A percentile compares a stretch with the other conserved stretches of the same genome.
phyloP scores from a whole-genome alignment of 2,113 vertebrate species.

The Lepidothrix coronata region DNA sequence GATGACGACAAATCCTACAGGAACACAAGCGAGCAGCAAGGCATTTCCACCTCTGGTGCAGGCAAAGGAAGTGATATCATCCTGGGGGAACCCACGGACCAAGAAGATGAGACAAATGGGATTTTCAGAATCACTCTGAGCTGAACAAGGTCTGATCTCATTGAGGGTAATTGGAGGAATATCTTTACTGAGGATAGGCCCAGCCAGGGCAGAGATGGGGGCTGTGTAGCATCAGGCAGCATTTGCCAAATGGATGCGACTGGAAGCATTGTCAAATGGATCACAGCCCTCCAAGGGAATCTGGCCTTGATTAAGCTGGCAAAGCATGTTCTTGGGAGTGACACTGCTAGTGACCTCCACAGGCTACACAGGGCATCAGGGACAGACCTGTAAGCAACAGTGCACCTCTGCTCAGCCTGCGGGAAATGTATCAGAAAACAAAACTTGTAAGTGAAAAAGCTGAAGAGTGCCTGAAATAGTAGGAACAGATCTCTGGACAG shows the following conservation, averaged over 20 bases:
- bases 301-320: neutral
- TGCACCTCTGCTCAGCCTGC: neutral
- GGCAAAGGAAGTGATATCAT: neutral
- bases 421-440: neutral
- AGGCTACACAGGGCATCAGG: accelerated
- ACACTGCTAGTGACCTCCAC: neutral
- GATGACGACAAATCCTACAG: neutral
- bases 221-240: neutral
- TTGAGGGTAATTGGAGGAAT: neutral
- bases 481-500: neutral
- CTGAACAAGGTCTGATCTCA: neutral
- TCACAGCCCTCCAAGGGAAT: neutral
- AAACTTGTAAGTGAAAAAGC: neutral
- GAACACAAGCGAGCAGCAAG: neutral
- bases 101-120: neutral
- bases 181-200: neutral
- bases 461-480: neutral
- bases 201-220: neutral
- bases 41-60: neutral
- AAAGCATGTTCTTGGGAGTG: neutral
- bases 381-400: neutral
- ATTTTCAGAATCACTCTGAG: neutral
- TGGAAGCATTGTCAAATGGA: neutral
- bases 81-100: accelerated
- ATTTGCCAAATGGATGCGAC: accelerated